phyloP scores from a whole-genome alignment of 2,797 vertebrate genomes.

The Xenentodon cancila region DNA sequence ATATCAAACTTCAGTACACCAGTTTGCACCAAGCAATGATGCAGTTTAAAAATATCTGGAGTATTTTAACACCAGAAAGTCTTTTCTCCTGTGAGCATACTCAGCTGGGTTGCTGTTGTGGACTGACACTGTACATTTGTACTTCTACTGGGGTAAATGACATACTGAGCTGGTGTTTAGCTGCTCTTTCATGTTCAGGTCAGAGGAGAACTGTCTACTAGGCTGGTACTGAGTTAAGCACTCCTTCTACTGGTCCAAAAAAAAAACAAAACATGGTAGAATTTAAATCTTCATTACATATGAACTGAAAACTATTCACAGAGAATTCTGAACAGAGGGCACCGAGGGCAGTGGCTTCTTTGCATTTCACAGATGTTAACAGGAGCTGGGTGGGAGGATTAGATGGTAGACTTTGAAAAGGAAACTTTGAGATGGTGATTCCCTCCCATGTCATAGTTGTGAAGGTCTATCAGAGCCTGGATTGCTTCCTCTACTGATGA shows the following conservation, averaged over 20 bases:
- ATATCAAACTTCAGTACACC: too few species aligned
- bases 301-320: slow-evolving; percentile 23
- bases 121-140: not conserved
- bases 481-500: slow-evolving; percentile 97
- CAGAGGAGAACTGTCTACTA: slow-evolving; percentile 11
- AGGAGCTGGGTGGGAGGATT: slow-evolving; percentile 11
- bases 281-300: slow-evolving; percentile 13
- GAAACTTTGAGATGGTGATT: slow-evolving; percentile 98
- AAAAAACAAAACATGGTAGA: not conserved
- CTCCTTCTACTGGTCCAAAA: slow-evolving; percentile 18
- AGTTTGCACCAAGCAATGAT: not conserved
- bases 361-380: slow-evolving; percentile 5
- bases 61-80: not conserved
- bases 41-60: too few species aligned
- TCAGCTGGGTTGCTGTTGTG: not conserved
- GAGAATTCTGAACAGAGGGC: slow-evolving; percentile 7
- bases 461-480: slow-evolving; percentile 95
- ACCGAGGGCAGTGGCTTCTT: slow-evolving; percentile 21
- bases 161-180: slow-evolving; percentile 16
- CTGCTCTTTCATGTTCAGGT: slow-evolving; percentile 14
- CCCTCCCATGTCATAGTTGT: slow-evolving; percentile 98
- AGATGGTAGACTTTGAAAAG: slow-evolving; percentile 99
- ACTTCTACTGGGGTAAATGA: not conserved
- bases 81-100: slow-evolving; percentile 13
- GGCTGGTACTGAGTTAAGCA: not conserved